A percentile compares a stretch with the other conserved stretches of the same genome.
These are phyloP conservation scores for Toxotes lorentzi DNA, from an alignment of 2,797 vertebrate species.

Conservation along the genomic window DNA sequence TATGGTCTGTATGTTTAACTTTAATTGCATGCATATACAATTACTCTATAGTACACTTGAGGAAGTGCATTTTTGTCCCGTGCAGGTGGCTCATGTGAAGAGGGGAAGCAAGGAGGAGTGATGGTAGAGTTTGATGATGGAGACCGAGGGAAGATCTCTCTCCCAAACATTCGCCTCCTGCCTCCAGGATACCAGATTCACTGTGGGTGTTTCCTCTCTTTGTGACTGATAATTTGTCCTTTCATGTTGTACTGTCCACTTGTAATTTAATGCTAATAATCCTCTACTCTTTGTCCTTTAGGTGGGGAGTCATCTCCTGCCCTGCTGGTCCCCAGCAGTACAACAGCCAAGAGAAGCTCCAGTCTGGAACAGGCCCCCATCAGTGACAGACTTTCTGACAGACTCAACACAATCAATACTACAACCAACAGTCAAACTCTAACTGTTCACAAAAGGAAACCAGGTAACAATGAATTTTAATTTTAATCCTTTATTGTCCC, in stretches of 20 bases:
- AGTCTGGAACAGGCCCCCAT: constrained; percentile 80
- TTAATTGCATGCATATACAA: neutral
- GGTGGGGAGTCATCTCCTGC: constrained; percentile 90
- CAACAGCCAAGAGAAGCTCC: constrained; percentile 81
- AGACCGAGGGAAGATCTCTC: constrained; percentile 93
- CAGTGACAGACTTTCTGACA: constrained; percentile 83
- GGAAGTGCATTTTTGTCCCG: constrained; percentile 22
- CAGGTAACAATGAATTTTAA: constrained; percentile 82
- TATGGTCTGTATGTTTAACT: neutral
- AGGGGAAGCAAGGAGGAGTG: constrained; percentile 89
- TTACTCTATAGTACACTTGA: constrained; percentile 1
- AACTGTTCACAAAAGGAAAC: constrained; percentile 85
- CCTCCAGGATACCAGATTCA: constrained; percentile 96
- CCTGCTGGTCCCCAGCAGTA: constrained; percentile 84
- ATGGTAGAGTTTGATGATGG: constrained; percentile 98
- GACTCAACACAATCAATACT: constrained; percentile 56
- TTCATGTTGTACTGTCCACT: constrained; percentile 7
- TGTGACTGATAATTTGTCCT: constrained; percentile 6
- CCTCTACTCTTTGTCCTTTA: constrained; percentile 51
- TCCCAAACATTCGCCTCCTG: constrained; percentile 94
- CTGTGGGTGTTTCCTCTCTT: constrained; percentile 84
- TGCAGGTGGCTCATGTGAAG: constrained; percentile 84
- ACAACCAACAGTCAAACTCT: constrained; percentile 80
- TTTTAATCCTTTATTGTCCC: too few relatives aligned
- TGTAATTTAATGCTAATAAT: constrained; percentile 29